phyloP scores from a whole-genome alignment of 1,140 invertebrate genomes.

The Neodiprion lecontei region DNA sequence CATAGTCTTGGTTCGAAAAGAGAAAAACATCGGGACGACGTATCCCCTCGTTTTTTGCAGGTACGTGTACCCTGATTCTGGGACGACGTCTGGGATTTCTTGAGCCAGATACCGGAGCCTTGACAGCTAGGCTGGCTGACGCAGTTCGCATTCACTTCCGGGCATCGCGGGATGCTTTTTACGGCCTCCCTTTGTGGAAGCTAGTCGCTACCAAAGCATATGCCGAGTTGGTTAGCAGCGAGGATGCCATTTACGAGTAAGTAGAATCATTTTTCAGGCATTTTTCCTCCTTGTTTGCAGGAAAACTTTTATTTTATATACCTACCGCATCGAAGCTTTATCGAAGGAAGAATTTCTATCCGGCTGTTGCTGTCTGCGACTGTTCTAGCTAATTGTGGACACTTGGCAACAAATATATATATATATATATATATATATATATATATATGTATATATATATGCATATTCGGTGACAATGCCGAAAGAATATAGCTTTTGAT shows the following conservation, averaged over 20 bases:
- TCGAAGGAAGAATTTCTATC: too few species aligned
- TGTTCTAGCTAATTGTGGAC: too few species aligned
- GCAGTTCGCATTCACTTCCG: constrained; percentile 78
- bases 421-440: too few species aligned
- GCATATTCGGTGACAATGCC: too few species aligned
- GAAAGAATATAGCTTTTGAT: too few species aligned
- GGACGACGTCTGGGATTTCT: constrained; percentile 82
- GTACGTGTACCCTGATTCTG: constrained; percentile 78
- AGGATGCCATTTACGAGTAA: constrained; percentile 80
- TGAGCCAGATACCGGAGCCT: constrained; percentile 62
- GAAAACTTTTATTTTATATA: too few species aligned
- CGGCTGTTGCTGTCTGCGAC: too few species aligned
- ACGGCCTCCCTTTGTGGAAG: constrained; percentile 85
- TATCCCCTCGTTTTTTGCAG: constrained; percentile 45
- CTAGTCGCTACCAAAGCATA: constrained; percentile 77
- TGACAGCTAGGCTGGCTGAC: constrained; percentile 65
- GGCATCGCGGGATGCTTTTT: constrained; percentile 80
- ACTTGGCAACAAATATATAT: too few species aligned
- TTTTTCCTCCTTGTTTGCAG: constrained; percentile 13
- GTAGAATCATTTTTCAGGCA: constrained; percentile 28
- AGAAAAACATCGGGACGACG: not conserved
- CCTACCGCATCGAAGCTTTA: too few species aligned
- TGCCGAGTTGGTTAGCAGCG: constrained; percentile 72
- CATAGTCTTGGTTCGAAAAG: too few species aligned
- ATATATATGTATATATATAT: too few species aligned